Evolutionary conservation across 2,797 vertebrate species (phyloP).

Genomic region (Eulemur coronatus): DNA sequence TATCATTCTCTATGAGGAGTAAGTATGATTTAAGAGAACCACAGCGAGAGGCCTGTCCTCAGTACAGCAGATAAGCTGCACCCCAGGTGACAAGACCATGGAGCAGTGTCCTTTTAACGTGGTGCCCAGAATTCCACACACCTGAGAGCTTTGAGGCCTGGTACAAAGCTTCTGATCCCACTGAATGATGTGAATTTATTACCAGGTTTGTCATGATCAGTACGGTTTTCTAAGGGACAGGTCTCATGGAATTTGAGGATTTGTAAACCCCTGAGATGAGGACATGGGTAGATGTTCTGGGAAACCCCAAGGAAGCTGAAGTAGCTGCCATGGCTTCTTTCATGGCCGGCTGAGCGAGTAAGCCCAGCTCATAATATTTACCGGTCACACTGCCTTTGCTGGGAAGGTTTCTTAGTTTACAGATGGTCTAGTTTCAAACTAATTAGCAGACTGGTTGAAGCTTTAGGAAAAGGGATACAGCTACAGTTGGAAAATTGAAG

Average conservation of each 20-base stretch:
- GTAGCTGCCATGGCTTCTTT: not conserved
- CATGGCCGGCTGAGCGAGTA: not conserved
- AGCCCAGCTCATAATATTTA: not conserved
- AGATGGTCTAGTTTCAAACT: not conserved
- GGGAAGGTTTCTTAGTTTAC: constrained; percentile 24
- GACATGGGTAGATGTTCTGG: not conserved
- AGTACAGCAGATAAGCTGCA: not conserved
- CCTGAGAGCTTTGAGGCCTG: not conserved
- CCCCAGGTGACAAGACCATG: not conserved
- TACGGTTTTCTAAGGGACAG: not conserved
- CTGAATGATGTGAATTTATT: not conserved
- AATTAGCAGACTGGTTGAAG: not conserved
- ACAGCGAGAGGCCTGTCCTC: not conserved
- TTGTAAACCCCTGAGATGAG: not conserved
- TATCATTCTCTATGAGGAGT: not conserved
- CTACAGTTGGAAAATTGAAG: not conserved
- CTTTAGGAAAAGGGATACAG: not conserved
- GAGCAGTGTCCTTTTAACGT: not conserved
- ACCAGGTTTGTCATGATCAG: not conserved
- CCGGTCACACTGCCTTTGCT: not conserved
- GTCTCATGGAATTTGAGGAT: not conserved
- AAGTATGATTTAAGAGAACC: constrained; percentile 5
- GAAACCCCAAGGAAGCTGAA: not conserved
- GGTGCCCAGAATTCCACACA: not conserved
- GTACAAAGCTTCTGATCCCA: not conserved